phyloP scores from a whole-genome alignment of 2,888 invertebrate genomes.

The Sylvicola fuscatus region DNA sequence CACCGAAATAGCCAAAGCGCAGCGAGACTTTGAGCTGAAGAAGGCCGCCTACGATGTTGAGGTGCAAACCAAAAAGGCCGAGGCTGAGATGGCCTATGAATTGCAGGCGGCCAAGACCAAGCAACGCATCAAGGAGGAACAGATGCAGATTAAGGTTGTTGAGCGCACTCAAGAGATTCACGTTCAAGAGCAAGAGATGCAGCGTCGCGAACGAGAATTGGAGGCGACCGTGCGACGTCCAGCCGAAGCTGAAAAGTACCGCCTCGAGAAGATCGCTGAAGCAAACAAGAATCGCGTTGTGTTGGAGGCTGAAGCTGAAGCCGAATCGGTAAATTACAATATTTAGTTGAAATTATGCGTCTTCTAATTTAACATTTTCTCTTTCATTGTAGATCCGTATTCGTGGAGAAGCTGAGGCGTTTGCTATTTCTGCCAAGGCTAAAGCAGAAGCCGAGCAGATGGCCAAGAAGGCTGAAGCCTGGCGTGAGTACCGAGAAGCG shows the following conservation, averaged over 20 bases:
- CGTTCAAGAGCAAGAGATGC: constrained; percentile 91
- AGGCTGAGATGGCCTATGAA: constrained; percentile 85
- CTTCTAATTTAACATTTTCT: constrained; percentile 1
- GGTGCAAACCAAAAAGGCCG: constrained; percentile 74
- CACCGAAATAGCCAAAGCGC: constrained; percentile 92
- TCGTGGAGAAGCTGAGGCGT: constrained; percentile 79
- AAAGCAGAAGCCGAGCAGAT: constrained; percentile 94
- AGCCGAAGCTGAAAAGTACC: constrained; percentile 86
- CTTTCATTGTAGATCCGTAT: constrained; percentile 32
- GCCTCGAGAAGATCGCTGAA: constrained; percentile 83
- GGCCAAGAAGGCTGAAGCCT: constrained; percentile 93
- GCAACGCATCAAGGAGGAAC: constrained; percentile 88
- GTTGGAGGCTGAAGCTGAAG: constrained; percentile 91
- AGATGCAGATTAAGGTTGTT: constrained; percentile 89
- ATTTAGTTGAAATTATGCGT: constrained; percentile 1
- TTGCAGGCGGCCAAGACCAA: constrained; percentile 90
- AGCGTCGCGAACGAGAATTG: constrained; percentile 74
- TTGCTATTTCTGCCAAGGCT: constrained; percentile 83
- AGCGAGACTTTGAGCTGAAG: constrained; percentile 89
- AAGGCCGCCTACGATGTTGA: constrained; percentile 95
- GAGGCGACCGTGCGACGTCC: constrained; percentile 86
- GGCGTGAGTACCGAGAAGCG: constrained; percentile 88
- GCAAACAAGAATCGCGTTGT: constrained; percentile 72
- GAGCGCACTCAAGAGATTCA: constrained; percentile 85
- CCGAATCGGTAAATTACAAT: constrained; percentile 45